phyloP scores from a whole-genome alignment of 2,888 invertebrate genomes.

The Timema cristinae region DNA sequence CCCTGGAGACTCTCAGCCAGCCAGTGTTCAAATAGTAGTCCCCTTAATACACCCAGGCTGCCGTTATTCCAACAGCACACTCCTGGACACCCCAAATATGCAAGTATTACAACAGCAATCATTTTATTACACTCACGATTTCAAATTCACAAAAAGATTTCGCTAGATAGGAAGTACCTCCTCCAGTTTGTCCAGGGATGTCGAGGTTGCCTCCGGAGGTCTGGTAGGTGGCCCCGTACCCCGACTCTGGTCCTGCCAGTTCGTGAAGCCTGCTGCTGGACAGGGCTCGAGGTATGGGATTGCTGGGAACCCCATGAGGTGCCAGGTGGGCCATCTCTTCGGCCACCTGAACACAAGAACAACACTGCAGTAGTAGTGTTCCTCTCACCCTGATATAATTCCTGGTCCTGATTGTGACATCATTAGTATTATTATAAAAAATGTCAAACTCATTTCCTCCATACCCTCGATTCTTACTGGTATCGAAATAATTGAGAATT shows the following conservation, averaged over 20 bases:
- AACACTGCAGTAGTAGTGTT: too few species aligned
- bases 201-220: conserved; percentile 62
- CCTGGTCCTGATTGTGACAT: too few species aligned
- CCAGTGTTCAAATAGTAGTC: too few species aligned
- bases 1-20: too few species aligned
- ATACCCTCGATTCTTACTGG: too few species aligned
- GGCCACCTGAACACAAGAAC: conserved; percentile 45
- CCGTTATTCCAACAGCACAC: not conserved
- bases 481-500: too few species aligned
- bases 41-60: too few species aligned
- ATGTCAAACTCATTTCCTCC: too few species aligned
- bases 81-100: too few species aligned
- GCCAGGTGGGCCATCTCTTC: conserved; percentile 82
- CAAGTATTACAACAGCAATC: not conserved
- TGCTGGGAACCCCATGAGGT: conserved; percentile 92
- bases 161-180: not conserved
- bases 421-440: too few species aligned
- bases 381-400: too few species aligned
- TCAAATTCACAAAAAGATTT: not conserved
- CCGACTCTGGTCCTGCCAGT: conserved; percentile 62
- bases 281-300: conserved; percentile 81
- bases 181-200: conserved; percentile 49
- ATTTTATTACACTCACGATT: too few species aligned
- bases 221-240: conserved; percentile 73
- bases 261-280: conserved; percentile 79